These are phyloP conservation scores for Tetragonula carbonaria DNA, from an alignment of 2,888 invertebrate species.

Conservation along the genomic window DNA sequence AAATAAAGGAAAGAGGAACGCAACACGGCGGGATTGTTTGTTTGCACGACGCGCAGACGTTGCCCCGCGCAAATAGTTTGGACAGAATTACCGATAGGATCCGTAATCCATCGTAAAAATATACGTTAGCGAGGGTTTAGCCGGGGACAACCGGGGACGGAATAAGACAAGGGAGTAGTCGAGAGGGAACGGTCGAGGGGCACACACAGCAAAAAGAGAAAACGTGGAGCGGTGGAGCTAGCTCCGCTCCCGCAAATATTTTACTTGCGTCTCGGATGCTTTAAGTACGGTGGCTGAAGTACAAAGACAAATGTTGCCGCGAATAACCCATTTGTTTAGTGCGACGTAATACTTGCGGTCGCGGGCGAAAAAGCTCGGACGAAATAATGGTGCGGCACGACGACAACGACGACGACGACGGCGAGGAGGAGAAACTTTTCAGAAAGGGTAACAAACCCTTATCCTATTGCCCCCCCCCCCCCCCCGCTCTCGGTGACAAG, in stretches of 20 bases:
- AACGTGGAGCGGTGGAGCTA: constrained; percentile 3
- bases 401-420: constrained; percentile 5
- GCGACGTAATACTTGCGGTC: constrained; percentile 43
- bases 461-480: neutral
- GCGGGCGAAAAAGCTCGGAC: constrained; percentile 33
- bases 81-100: constrained; percentile 72
- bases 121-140: constrained; percentile 69
- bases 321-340: constrained; percentile 64
- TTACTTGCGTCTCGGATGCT: constrained; percentile 69
- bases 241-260: constrained; percentile 70
- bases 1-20: neutral
- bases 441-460: constrained; percentile 15
- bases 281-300: constrained; percentile 60
- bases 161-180: constrained; percentile 53
- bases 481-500: neutral
- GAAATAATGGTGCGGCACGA: constrained; percentile 43
- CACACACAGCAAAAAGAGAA: constrained; percentile 22
- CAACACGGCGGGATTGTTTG: constrained; percentile 57
- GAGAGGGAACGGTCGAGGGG: constrained; percentile 29
- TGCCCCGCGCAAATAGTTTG: constrained; percentile 68
- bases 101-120: constrained; percentile 73
- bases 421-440: constrained; percentile 7
- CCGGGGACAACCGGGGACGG: constrained; percentile 45
- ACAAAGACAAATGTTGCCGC: constrained; percentile 65
- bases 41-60: constrained; percentile 53